Base-by-base conservation (phyloP, 1,140 invertebrate genomes). In the Ceratina australensis region DNA sequence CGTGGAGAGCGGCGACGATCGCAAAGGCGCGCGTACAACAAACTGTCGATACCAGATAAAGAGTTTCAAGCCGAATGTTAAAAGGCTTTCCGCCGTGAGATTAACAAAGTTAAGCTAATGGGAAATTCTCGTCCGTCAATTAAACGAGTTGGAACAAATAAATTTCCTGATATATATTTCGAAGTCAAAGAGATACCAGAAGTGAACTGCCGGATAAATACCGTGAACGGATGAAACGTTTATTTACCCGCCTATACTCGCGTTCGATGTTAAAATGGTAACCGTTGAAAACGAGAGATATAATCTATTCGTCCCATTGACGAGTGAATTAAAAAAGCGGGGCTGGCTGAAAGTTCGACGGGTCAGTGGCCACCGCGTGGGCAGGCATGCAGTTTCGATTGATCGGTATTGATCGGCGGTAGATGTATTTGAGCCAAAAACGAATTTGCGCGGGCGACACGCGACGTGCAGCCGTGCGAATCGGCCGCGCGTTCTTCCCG, bases 1-100 rank as follows among this genome's bases (percentile, higher is more conserved):
- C 16, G 22, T 26, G 16, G 28, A 33, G 22, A 57, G 28, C n/a
- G n/a, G n/a, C n/a, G n/a, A 3, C 61, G 72, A 57, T 74, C 66
- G 66, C 72, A 74, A 67, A 74, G 72, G 72, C 52, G 33, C 57
- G n/a, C n/a, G 49, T 33, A 47, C 33, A 54, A 74, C 72, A 67
- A 56, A 67, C 63, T 57, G 63, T 42, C 72, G 72, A 74, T 74
- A 67, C 28, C 72, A 67, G 63, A 67, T 66, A 74, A 67, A 66
- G 33, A 52, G 33, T 54, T 20, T 13, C 2, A 20, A n/a, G 72
- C 52, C 7, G 63, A 15, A 54, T 63, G 57, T 74, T 74, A 42
- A 67, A 67, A 74, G 66, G 50, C 72, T 57, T 74, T 28, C 50
- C 52, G 15, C n/a, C 50, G 26, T 5, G 22, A 42, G 50, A 73